These are phyloP conservation scores for Eupithecia tripunctaria DNA, from an alignment of 2,888 invertebrate genomes.

Conservation along the genomic window DNA sequence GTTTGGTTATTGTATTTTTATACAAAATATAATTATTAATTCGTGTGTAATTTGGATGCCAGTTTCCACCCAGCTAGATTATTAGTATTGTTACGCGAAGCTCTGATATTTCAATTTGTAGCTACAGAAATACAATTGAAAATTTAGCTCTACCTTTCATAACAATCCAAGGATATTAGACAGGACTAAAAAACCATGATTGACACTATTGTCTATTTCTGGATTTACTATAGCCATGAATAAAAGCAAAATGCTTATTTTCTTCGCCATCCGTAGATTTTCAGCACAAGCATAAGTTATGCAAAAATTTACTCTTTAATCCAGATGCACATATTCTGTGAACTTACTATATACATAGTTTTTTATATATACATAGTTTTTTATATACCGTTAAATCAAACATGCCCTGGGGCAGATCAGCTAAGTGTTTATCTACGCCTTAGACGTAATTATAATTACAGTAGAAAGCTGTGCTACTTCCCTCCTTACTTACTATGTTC, in stretches of 20 bases:
- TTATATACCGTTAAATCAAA: slow-evolving; percentile 22
- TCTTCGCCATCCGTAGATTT: too few relatives aligned
- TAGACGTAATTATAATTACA: slow-evolving; percentile 44
- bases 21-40: not conserved
- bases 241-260: not conserved
- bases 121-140: too few relatives aligned
- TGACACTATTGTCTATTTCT: too few relatives aligned
- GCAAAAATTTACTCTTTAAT: not conserved
- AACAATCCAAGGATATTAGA: too few relatives aligned
- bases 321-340: not conserved
- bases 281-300: not conserved
- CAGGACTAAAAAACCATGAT: too few relatives aligned
- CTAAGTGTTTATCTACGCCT: slow-evolving; percentile 32
- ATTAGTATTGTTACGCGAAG: too few relatives aligned
- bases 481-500: slow-evolving; percentile 45
- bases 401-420: slow-evolving; percentile 30
- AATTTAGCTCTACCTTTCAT: too few relatives aligned
- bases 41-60: too few relatives aligned
- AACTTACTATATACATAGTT: too few relatives aligned
- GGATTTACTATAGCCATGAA: too few relatives aligned
- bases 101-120: too few relatives aligned
- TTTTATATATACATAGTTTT: not conserved
- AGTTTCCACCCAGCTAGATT: too few relatives aligned
- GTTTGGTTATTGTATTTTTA: not conserved
- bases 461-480: slow-evolving; percentile 57